Evolutionary conservation across 2,797 vertebrate genomes (phyloP), one percentile per base, ranked within the genome.

Genomic region (Acanthis flammea): DNA sequence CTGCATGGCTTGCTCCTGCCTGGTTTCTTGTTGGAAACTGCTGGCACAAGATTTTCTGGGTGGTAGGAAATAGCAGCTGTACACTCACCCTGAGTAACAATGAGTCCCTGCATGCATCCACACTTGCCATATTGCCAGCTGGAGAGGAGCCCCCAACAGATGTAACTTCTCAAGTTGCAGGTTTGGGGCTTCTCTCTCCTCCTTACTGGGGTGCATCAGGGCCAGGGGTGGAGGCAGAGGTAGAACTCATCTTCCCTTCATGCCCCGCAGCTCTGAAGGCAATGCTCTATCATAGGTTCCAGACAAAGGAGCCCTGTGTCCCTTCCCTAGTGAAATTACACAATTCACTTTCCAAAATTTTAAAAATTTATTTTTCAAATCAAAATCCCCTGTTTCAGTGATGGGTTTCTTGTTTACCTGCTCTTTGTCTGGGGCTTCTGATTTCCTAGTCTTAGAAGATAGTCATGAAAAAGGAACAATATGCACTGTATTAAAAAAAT

Each of bases 91-190:
- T n/a, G 25, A 48, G 31, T 12, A 28, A 13, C 2, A 37, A 9
- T 2, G 1, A 6, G 18, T 54, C 37, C 31, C 28, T 53, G 25
- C 2, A 1, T 12, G 14, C 39, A 47, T 57, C 31, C 14, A 45
- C 0, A 1, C 5, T 35, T 58, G 16, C 14, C 4, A 2, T 7
- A 1, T 5, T 27, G 35, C 14, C 42, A 44, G 6, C 5, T 31
- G 58, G 39, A 68, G 18, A 79, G 22, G 21, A 85, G 25, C 5
- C 19, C 22, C 9, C 48, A 15, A 41, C 39, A 41, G 39, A 41
- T 41, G 39, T 41, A 41, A 16, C 39, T 41, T 41, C 39, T 41
- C 39, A 41, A 41, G 39, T 41, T 16, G 39, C 39, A 41, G 39
- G 39, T 28, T 48, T 45, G 27, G 5, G 10, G 13, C 31, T 81